Evolutionary conservation across 2,888 invertebrate species (phyloP).

Genomic region (Hypomecis atomaria): DNA sequence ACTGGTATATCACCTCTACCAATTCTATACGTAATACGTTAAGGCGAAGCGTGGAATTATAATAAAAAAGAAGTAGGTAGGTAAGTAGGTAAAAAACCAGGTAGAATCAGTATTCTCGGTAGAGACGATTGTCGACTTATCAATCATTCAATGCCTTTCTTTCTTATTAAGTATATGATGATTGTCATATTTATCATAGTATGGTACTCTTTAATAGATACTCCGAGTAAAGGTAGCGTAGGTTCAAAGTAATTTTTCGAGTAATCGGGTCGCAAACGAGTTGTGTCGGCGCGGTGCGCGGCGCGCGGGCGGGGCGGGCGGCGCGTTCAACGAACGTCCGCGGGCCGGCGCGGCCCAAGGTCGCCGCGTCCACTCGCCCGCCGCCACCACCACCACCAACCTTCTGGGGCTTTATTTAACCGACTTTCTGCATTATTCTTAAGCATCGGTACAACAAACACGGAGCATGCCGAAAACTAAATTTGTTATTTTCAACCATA

Average conservation of each 20-base stretch:
- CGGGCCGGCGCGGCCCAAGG: constrained; percentile 77
- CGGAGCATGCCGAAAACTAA: constrained; percentile 3
- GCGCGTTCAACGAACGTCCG: constrained; percentile 84
- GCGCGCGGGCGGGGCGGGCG: constrained; percentile 45
- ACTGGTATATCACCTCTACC: constrained; percentile 15
- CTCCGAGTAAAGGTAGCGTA: constrained; percentile 32
- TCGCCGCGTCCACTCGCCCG: constrained; percentile 75
- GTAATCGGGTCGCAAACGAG: constrained; percentile 74
- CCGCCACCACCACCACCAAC: constrained; percentile 47
- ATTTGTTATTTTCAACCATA: constrained; percentile 13
- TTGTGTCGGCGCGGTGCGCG: constrained; percentile 53
- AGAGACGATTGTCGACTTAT: not conserved
- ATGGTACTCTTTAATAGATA: constrained; percentile 2
- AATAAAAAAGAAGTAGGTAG: constrained; percentile 25
- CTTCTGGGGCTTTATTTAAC: constrained; percentile 53
- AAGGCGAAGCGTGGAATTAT: constrained; percentile 15
- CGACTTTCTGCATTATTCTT: constrained; percentile 51
- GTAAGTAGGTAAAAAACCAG: too few species aligned
- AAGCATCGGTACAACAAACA: constrained; percentile 13
- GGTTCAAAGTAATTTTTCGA: constrained; percentile 62
- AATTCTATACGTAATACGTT: not conserved
- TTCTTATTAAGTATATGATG: not conserved
- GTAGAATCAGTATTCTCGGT: not conserved
- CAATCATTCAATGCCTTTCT: not conserved
- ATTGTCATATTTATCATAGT: constrained; percentile 2